Percentiles rank a stretch among this genome's conserved stretches.
Conservation (phyloP, 2,888 invertebrate genomes). For the Drosophila quinaria region DNA sequence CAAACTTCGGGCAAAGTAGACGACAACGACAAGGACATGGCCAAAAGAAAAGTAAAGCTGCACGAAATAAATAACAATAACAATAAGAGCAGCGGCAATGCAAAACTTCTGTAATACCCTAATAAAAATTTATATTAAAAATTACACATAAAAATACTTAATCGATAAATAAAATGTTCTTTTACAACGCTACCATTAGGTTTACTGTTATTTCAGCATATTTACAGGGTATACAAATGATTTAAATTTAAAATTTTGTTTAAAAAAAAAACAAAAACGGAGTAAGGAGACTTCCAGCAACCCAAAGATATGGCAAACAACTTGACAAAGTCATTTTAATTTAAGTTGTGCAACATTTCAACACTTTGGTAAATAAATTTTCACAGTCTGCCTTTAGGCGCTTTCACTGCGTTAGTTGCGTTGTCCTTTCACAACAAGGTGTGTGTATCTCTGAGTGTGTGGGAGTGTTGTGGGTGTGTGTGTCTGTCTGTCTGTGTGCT, state of each 20-base stretch:
- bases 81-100: neutral
- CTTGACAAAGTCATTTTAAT: slow-evolving; percentile 81
- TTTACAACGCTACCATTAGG: neutral
- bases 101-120: slow-evolving; percentile 14
- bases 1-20: slow-evolving; percentile 64
- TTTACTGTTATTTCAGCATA: neutral
- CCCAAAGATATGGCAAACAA: slow-evolving; percentile 35
- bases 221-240: slow-evolving; percentile 21
- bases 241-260: slow-evolving; percentile 41
- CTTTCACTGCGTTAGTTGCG: slow-evolving; percentile 32
- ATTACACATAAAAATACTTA: neutral
- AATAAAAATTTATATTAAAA: neutral
- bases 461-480: neutral
- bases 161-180: neutral
- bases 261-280: slow-evolving; percentile 20
- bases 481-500: slow-evolving; percentile 11
- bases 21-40: slow-evolving; percentile 29
- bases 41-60: slow-evolving; percentile 19
- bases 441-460: slow-evolving; percentile 8
- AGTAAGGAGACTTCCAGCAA: neutral
- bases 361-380: slow-evolving; percentile 75
- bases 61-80: slow-evolving; percentile 20
- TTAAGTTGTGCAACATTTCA: slow-evolving; percentile 81
- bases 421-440: slow-evolving; percentile 25
- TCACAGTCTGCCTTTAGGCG: slow-evolving; percentile 56